phyloP scores from a whole-genome alignment of 2,797 vertebrate genomes.

The Hafferia zeledoni region DNA sequence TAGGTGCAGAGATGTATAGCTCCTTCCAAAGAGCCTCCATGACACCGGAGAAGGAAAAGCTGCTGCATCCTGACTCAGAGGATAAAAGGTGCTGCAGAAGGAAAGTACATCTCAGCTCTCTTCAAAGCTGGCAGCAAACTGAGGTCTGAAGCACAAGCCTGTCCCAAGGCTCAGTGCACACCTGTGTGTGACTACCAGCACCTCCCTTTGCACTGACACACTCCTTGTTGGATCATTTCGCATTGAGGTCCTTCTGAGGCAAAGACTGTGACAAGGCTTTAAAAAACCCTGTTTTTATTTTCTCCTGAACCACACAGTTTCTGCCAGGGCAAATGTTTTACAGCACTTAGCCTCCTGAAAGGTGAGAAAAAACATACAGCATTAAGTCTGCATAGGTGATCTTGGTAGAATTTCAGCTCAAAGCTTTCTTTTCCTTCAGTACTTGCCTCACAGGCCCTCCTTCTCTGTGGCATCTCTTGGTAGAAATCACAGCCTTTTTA shows the following conservation, averaged over 20 bases:
- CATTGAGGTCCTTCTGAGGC: neutral
- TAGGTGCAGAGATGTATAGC: rapidly evolving
- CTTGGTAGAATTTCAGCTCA: neutral
- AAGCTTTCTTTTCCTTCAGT: neutral
- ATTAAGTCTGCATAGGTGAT: neutral
- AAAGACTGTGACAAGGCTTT: neutral
- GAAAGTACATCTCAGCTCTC: neutral
- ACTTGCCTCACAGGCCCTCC: neutral
- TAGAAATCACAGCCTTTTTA: neutral
- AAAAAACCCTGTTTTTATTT: neutral
- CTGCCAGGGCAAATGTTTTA: neutral
- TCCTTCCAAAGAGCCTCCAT: neutral
- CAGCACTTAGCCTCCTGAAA: neutral
- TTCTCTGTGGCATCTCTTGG: neutral
- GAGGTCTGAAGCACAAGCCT: neutral
- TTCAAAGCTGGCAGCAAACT: neutral
- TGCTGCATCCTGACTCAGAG: rapidly evolving
- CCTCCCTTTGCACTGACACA: neutral
- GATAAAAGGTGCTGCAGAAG: neutral
- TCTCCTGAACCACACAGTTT: neutral
- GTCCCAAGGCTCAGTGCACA: rapidly evolving
- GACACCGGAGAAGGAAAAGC: neutral
- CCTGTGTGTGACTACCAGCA: neutral
- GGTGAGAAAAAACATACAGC: neutral
- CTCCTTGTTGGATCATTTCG: neutral